Conservation (phyloP, 2,113 vertebrate genomes). For the Malaclemys terrapin region DNA sequence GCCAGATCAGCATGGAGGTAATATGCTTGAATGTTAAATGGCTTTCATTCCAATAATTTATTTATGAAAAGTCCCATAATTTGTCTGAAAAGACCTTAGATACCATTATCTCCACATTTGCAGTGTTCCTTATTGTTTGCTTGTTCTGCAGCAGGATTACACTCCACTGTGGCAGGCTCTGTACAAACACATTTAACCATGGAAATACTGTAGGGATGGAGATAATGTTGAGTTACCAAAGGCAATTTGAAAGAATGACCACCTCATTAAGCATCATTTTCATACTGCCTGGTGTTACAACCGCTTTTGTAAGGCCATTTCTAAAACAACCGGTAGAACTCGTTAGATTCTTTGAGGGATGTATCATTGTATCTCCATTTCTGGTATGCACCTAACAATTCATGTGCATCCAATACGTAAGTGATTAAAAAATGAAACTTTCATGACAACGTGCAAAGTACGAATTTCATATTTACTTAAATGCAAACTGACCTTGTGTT, state of each 20-base stretch:
- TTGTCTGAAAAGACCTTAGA: not conserved
- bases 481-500: not conserved
- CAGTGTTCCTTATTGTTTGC: not conserved
- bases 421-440: not conserved
- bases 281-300: not conserved
- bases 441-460: accelerated
- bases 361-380: not conserved
- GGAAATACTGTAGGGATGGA: not conserved
- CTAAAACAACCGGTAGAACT: not conserved
- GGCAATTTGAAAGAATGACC: not conserved
- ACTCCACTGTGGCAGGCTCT: not conserved
- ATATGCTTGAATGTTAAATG: not conserved
- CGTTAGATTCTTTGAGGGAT: not conserved
- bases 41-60: not conserved
- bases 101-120: not conserved
- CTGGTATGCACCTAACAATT: not conserved
- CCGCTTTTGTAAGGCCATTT: not conserved
- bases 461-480: not conserved
- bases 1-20: not conserved
- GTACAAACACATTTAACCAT: not conserved
- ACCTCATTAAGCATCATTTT: not conserved
- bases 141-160: not conserved
- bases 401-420: not conserved
- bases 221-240: not conserved
- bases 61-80: not conserved